A percentile compares a stretch with the other conserved stretches of the same genome.
phyloP scores from a whole-genome alignment of 2,113 vertebrate species.

The Atherinomorus stipes region DNA sequence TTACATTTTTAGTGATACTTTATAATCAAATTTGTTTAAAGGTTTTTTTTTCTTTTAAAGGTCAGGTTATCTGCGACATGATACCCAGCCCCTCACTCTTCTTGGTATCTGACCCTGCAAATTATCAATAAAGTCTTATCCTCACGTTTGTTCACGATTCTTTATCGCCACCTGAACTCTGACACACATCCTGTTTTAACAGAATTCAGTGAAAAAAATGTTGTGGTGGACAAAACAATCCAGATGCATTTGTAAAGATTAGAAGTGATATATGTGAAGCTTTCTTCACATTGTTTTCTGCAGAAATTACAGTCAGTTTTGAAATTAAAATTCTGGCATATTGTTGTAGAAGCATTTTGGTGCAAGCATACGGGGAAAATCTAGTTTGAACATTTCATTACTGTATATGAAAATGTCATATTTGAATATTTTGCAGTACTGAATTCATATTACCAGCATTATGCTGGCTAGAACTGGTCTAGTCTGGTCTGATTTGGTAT shows the following conservation, averaged over 20 bases:
- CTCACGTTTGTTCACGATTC: neutral
- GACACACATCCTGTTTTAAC: neutral
- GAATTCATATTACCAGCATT: neutral
- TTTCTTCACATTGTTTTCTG: neutral
- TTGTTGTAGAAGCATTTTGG: too few relatives aligned
- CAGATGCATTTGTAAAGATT: neutral
- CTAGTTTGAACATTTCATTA: too few relatives aligned
- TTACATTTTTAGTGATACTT: neutral
- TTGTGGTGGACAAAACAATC: neutral
- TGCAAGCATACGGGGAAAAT: too few relatives aligned
- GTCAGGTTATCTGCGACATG: neutral
- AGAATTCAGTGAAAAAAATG: neutral
- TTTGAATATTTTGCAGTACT: slow-evolving; percentile 11
- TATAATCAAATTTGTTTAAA: neutral
- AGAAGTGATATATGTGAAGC: neutral
- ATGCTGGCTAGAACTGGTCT: slow-evolving; percentile 12
- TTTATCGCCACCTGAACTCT: neutral
- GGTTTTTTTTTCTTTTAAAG: neutral
- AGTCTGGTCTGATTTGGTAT: neutral
- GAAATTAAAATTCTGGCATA: neutral
- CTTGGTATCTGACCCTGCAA: neutral
- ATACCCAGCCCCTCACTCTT: neutral
- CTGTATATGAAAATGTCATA: neutral
- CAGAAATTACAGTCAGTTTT: neutral
- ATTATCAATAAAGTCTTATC: neutral